Evolutionary conservation across 2,888 invertebrate genomes (phyloP), one percentile per base, ranked within the genome.

Genomic region (Galeruca laticollis): DNA sequence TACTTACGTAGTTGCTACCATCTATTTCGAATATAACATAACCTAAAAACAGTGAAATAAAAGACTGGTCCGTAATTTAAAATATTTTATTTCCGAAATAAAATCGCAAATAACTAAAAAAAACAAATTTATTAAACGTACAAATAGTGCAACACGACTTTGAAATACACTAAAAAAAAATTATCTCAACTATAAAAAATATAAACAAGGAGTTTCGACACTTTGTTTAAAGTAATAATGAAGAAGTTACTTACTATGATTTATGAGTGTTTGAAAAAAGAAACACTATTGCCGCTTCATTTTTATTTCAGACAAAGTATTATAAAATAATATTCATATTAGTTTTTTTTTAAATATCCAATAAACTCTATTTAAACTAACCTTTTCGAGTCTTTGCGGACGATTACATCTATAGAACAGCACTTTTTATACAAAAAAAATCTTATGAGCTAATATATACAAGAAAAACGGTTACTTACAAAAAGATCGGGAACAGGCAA

Each of bases 131-230:
- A 65, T 71, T 64, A 70, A 72, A 74, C 72, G 61, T 70, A 74
- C 70, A 70, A 70, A 72, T 70, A 74, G 72, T 74, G 74, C 72
- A 72, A 72, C 71, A 72, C 72, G 64, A 65, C 43, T 59, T 21
- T 64, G 56, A 54, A 63, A 71, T 60, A 60, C 68, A 70, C 68
- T 72, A 66, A 68, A 56, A 47, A 51, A 59, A 47, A 57, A 54
- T 51, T 64, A 60, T 66, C 56, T 70, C 47, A 71, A 56, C 64
- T 71, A 68, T 70, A 71, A 68, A 74, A 73, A 69, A 74, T 74
- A 74, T 72, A 74, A 70, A 74, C 72, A 74, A 69, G 59, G 68
- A 51, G 18, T 15, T n/a, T 63, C 47, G 60, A 54, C 10, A 59
- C 61, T 11, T 21, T n/a, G 54, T 21, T 26, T 31, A 31, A 56